Percentiles rank a stretch among this genome's conserved stretches.
Conservation (phyloP, 1,140 invertebrate species). For the Cyclina sinensis region DNA sequence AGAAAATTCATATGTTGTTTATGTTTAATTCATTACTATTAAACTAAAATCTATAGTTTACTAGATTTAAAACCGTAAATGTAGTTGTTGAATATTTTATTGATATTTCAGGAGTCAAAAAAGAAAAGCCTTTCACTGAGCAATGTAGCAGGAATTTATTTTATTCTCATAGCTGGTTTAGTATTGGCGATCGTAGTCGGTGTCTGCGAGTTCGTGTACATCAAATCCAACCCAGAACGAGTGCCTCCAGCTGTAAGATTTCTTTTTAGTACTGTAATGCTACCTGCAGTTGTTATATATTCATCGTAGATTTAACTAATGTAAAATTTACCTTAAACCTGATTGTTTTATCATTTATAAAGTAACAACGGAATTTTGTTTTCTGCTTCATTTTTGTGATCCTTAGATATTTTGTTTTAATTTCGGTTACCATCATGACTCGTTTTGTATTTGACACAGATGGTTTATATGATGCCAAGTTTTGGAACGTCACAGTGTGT, state of each 20-base stretch:
- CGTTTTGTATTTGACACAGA: slow-evolving; percentile 19
- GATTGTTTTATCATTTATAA: too few species aligned
- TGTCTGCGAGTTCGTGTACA: slow-evolving; percentile 92
- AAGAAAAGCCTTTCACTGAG: slow-evolving; percentile 95
- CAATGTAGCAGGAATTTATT: slow-evolving; percentile 99
- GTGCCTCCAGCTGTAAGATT: slow-evolving; percentile 56
- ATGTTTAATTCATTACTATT: too few species aligned
- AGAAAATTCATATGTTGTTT: too few species aligned
- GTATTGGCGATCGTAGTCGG: slow-evolving; percentile 96
- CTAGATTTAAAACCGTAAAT: too few species aligned
- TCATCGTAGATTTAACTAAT: too few species aligned
- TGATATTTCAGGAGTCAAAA: slow-evolving; percentile 88
- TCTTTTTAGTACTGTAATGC: too few species aligned
- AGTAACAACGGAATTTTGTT: background rate
- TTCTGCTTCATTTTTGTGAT: background rate
- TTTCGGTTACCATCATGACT: too few species aligned
- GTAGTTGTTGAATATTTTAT: too few species aligned
- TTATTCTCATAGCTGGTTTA: slow-evolving; percentile 97
- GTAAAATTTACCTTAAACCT: too few species aligned
- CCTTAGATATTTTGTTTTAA: background rate
- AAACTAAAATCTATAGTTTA: too few species aligned
- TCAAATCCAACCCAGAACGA: slow-evolving; percentile 67
- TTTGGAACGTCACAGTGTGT: background rate
- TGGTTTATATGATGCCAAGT: slow-evolving; percentile 62
- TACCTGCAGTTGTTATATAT: too few species aligned